These are phyloP conservation scores for Atrina japonica DNA, from an alignment of 2,888 invertebrate genomes.

Conservation along the genomic window DNA sequence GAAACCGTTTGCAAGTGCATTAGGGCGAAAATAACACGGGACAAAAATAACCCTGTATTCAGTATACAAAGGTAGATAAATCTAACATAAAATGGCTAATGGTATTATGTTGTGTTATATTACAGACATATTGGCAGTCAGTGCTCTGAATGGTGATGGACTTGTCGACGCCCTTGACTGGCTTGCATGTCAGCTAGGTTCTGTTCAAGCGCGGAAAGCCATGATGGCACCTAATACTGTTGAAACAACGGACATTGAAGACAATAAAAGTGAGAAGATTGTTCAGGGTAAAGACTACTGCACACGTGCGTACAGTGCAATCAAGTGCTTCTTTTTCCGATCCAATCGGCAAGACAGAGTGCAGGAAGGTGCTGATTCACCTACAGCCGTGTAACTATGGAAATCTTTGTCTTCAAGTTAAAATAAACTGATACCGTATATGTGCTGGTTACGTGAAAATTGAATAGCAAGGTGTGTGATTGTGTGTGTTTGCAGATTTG, in stretches of 20 bases:
- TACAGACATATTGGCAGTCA: constrained; percentile 71
- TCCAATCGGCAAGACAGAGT: constrained; percentile 49
- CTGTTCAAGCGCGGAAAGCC: constrained; percentile 51
- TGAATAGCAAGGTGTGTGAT: no score
- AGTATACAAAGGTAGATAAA: no score
- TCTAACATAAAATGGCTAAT: constrained; percentile 1
- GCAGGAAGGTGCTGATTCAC: constrained; percentile 5
- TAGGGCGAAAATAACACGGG: no score
- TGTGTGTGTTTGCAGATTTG: no score
- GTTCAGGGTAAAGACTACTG: constrained; percentile 64
- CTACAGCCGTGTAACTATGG: no score
- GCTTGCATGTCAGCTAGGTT: constrained; percentile 70
- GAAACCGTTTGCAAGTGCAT: no score
- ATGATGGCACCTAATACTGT: constrained; percentile 21
- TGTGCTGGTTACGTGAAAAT: no score
- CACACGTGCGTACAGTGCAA: constrained; percentile 70
- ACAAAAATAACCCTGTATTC: no score
- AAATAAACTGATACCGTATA: no score
- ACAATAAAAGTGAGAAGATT: constrained; percentile 45
- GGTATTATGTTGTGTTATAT: neutral
- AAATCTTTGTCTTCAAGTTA: no score
- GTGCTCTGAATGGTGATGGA: constrained; percentile 70
- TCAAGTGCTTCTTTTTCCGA: constrained; percentile 71
- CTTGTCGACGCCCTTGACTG: constrained; percentile 71
- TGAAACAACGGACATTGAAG: constrained; percentile 21